These are phyloP conservation scores for Brachyptera putata DNA, from an alignment of 2,888 invertebrate genomes.

Conservation along the genomic window DNA sequence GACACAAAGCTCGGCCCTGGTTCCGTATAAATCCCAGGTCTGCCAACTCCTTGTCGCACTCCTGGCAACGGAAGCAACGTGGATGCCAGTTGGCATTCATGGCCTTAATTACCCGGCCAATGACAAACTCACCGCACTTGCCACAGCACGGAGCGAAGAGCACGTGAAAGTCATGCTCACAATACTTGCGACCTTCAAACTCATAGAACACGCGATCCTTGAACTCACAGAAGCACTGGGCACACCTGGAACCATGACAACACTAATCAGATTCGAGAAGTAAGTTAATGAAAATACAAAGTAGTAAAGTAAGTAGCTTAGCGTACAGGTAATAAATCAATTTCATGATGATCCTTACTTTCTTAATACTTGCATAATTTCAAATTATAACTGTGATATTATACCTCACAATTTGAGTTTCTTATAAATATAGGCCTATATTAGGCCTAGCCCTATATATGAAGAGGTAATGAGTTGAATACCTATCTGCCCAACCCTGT, in stretches of 20 bases:
- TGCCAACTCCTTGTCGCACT: slow-evolving; percentile 86
- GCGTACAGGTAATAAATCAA: too few relatives aligned
- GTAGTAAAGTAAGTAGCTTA: too few relatives aligned
- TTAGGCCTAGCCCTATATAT: too few relatives aligned
- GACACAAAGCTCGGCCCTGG: slow-evolving; percentile 82
- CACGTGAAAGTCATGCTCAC: slow-evolving; percentile 98
- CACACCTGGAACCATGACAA: slow-evolving; percentile 72
- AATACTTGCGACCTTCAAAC: slow-evolving; percentile 98
- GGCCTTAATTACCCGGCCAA: slow-evolving; percentile 98
- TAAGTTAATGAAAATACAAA: too few relatives aligned
- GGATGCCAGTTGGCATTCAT: slow-evolving; percentile 99
- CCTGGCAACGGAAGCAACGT: slow-evolving; percentile 92
- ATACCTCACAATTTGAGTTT: too few relatives aligned
- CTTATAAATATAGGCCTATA: too few relatives aligned
- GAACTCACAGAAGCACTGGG: slow-evolving; percentile 97
- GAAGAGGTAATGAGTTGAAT: too few relatives aligned
- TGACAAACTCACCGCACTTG: slow-evolving; percentile 88
- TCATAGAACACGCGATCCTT: slow-evolving; percentile 98
- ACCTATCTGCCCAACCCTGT: too few relatives aligned
- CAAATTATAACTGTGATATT: too few relatives aligned
- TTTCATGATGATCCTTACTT: too few relatives aligned
- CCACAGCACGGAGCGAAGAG: slow-evolving; percentile 87
- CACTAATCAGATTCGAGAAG: too few relatives aligned
- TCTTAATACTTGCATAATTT: too few relatives aligned
- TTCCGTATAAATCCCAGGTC: slow-evolving; percentile 97